Evolutionary conservation across 2,113 vertebrate genomes (phyloP).

Genomic region (Todiramphus saurophagus): DNA sequence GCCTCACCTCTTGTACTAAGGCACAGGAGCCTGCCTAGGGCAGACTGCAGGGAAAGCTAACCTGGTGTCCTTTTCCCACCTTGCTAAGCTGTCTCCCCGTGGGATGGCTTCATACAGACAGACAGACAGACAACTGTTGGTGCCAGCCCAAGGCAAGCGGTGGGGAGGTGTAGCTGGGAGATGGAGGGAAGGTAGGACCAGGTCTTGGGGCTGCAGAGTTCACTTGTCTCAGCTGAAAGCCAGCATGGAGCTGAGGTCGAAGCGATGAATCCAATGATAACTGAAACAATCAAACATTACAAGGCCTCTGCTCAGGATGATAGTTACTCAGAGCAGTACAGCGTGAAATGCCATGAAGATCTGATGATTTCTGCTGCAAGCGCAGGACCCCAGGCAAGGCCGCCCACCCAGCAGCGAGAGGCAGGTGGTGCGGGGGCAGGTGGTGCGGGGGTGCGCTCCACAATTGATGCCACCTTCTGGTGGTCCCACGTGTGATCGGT

Average conservation of each 20-base stretch:
- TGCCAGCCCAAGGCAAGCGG: not conserved
- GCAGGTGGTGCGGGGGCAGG: accelerated
- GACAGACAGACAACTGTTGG: not conserved
- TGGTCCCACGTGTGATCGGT: not conserved
- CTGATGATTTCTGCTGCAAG: not conserved
- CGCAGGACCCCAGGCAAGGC: not conserved
- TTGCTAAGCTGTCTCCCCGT: not conserved
- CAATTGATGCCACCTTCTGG: not conserved
- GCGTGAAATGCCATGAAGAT: not conserved
- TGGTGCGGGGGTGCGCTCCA: not conserved
- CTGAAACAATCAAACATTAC: not conserved
- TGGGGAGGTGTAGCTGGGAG: not conserved
- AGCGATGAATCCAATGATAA: not conserved
- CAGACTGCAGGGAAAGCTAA: not conserved
- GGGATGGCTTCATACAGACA: not conserved
- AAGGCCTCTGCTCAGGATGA: not conserved
- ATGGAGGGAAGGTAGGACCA: not conserved
- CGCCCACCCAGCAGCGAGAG: accelerated
- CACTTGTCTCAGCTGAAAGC: not conserved
- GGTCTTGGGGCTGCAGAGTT: not conserved
- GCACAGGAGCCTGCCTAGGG: not conserved
- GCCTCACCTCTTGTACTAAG: not conserved
- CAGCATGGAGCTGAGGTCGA: accelerated
- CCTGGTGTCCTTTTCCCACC: not conserved
- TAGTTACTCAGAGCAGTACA: not conserved